Evolutionary conservation across 1,140 invertebrate species (phyloP).

Genomic region (Prorops nasuta): DNA sequence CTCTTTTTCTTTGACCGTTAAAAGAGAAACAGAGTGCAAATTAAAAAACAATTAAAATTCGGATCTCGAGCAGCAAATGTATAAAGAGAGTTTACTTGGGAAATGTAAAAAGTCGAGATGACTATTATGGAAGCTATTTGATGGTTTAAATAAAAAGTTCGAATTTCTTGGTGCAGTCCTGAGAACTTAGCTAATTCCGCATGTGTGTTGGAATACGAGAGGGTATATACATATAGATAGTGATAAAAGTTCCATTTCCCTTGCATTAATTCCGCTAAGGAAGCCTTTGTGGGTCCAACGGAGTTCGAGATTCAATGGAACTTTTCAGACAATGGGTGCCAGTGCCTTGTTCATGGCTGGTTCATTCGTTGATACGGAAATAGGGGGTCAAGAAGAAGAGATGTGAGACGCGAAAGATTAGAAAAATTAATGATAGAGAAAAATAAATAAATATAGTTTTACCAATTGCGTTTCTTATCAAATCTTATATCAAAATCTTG

Average conservation of each 20-base stretch:
- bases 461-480: not conserved
- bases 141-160: too few species aligned
- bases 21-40: too few species aligned
- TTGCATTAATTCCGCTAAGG: constrained; percentile 37
- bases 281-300: constrained; percentile 28
- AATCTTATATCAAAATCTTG: constrained; percentile 8
- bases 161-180: too few species aligned
- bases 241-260: constrained; percentile 34
- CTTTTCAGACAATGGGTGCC: constrained; percentile 37
- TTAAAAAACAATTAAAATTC: too few species aligned
- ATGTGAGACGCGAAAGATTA: too few species aligned
- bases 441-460: constrained; percentile 10
- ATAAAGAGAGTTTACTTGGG: too few species aligned
- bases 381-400: constrained; percentile 5
- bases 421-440: too few species aligned
- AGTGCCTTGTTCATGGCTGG: constrained; percentile 17
- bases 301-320: constrained; percentile 38
- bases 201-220: not conserved
- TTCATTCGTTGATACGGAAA: constrained; percentile 21
- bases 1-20: too few species aligned
- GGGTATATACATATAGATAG: not conserved
- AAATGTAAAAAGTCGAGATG: too few species aligned
- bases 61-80: too few species aligned
- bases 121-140: too few species aligned
- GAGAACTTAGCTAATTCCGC: too few species aligned